These are phyloP conservation scores for Anagrus nilaparvatae DNA, from an alignment of 1,140 invertebrate species.

Conservation along the genomic window DNA sequence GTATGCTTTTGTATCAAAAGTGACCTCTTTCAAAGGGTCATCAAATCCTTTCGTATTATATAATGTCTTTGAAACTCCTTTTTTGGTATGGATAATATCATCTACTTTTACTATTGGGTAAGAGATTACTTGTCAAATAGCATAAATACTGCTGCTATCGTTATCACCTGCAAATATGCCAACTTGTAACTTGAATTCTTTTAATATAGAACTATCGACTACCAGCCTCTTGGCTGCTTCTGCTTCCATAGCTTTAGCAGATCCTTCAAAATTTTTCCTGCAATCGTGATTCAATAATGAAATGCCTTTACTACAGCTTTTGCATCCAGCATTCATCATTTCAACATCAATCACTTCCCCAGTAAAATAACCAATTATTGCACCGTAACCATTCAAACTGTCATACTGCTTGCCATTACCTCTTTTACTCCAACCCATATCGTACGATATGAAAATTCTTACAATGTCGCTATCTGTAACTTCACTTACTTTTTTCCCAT, in stretches of 20 bases:
- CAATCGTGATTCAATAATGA: conserved; percentile 11
- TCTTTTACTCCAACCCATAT: conserved; percentile 16
- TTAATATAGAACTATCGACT: conserved; percentile 14
- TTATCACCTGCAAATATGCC: conserved; percentile 15
- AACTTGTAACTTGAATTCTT: conserved; percentile 10
- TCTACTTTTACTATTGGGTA: conserved; percentile 7
- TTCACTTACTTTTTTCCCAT: conserved; percentile 7
- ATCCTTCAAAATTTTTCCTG: conserved; percentile 15
- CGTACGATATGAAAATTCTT: conserved; percentile 2
- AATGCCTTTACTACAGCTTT: conserved; percentile 6
- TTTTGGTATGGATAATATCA: conserved; percentile 7
- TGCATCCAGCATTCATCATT: conserved; percentile 12
- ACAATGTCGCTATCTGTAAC: conserved; percentile 8
- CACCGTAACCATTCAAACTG: conserved; percentile 16
- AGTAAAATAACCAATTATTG: conserved; percentile 13
- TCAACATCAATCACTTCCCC: conserved; percentile 13
- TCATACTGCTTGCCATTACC: conserved; percentile 17
- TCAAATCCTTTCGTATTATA: conserved; percentile 1
- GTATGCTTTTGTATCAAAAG: not conserved
- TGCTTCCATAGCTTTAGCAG: conserved; percentile 18
- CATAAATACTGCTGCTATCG: conserved; percentile 16
- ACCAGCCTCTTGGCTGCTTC: conserved; percentile 9
- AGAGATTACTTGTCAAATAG: conserved; percentile 1
- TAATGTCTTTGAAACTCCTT: conserved; percentile 3
- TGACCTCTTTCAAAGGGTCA: not conserved